Conservation (phyloP, 1,140 invertebrate genomes). For the Spodoptera litura region DNA sequence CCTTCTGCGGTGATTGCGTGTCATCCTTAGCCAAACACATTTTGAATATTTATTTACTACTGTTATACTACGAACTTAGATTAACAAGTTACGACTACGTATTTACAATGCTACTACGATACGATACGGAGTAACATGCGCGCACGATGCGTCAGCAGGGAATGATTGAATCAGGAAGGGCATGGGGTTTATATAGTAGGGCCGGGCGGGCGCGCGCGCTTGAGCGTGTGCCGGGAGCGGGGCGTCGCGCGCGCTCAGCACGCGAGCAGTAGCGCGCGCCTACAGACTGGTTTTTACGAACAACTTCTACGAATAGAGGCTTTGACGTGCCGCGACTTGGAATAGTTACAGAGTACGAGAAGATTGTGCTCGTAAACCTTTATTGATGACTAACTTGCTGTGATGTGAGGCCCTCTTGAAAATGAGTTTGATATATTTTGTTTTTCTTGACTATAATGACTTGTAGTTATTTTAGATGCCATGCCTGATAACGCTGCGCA, state of each 20-base stretch:
- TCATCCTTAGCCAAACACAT: slow-evolving; percentile 84
- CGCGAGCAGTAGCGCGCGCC: slow-evolving; percentile 82
- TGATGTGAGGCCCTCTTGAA: slow-evolving; percentile 43
- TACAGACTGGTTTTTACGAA: slow-evolving; percentile 76
- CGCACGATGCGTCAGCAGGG: slow-evolving; percentile 75
- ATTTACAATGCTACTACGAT: slow-evolving; percentile 68
- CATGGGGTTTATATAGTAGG: slow-evolving; percentile 74
- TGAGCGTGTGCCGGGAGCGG: slow-evolving; percentile 74
- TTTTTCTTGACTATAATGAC: slow-evolving; percentile 32
- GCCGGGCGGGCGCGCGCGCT: slow-evolving; percentile 58
- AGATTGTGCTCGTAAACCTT: slow-evolving; percentile 64
- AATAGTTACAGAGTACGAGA: slow-evolving; percentile 63
- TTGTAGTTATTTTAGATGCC: slow-evolving; percentile 25
- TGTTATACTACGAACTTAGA: slow-evolving; percentile 67
- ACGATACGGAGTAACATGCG: slow-evolving; percentile 70
- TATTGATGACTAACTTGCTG: slow-evolving; percentile 61
- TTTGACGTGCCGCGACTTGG: slow-evolving; percentile 81
- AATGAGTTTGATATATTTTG: slow-evolving; percentile 42
- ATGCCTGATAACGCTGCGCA: slow-evolving; percentile 4
- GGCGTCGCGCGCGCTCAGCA: slow-evolving; percentile 74
- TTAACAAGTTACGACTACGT: slow-evolving; percentile 68
- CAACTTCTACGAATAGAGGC: slow-evolving; percentile 79
- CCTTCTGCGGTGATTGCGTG: slow-evolving; percentile 74
- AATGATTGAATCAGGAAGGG: slow-evolving; percentile 82
- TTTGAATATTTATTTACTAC: slow-evolving; percentile 60